Evolutionary conservation across 2,113 vertebrate genomes (phyloP).

Genomic region (Azemiops feae): DNA sequence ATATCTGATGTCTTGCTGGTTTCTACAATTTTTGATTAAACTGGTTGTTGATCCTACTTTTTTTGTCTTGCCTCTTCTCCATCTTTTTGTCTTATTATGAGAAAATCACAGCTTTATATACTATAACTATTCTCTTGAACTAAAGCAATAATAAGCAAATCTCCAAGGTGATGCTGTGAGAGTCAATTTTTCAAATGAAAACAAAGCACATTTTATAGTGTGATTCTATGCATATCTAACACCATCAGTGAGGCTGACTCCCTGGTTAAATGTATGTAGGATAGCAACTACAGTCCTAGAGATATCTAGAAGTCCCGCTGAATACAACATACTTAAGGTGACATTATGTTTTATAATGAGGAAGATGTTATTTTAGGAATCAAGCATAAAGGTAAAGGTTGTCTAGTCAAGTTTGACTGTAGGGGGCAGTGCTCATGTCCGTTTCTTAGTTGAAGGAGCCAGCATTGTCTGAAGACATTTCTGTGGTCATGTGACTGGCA

Average conservation of each 20-base stretch:
- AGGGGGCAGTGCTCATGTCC: too few species aligned
- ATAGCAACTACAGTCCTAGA: neutral
- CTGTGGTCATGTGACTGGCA: too few species aligned
- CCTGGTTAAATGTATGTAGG: neutral
- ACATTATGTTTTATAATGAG: neutral
- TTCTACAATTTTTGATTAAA: neutral
- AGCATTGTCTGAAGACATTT: too few species aligned
- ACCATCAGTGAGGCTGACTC: neutral
- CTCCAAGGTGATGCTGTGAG: neutral
- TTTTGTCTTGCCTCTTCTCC: neutral
- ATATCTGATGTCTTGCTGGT: neutral
- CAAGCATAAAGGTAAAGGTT: neutral
- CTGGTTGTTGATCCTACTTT: neutral
- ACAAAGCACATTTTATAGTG: neutral
- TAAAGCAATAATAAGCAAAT: neutral
- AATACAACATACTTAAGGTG: neutral
- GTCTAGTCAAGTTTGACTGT: too few species aligned
- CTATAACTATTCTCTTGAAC: neutral
- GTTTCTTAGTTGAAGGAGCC: too few species aligned
- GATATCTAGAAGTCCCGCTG: neutral
- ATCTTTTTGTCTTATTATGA: neutral
- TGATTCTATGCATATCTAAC: neutral
- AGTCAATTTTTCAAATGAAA: neutral
- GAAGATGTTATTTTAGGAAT: neutral
- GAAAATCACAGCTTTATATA: neutral